Conservation (phyloP, 2,797 vertebrate genomes). For the Darevskia nairensis region DNA sequence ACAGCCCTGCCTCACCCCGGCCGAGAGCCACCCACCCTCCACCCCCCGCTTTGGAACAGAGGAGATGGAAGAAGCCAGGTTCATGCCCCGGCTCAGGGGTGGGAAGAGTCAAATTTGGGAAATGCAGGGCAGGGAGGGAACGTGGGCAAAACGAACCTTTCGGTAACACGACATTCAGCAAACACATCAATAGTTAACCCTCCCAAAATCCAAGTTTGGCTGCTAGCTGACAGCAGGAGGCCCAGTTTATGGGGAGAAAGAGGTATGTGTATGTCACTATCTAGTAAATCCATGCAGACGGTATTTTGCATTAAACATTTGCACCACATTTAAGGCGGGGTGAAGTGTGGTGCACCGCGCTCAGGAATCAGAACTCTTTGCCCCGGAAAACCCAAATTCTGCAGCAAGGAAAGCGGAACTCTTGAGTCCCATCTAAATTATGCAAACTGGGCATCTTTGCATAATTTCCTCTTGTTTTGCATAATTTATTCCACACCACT, state of each 20-base stretch:
- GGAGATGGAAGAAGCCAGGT: neutral
- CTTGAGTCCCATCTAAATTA: neutral
- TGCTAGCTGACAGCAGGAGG: neutral
- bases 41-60: neutral
- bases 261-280: neutral
- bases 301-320: neutral
- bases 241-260: neutral
- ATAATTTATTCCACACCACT: neutral
- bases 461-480: neutral
- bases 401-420: neutral
- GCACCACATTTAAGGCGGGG: neutral
- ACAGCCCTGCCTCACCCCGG: neutral
- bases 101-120: neutral
- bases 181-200: neutral
- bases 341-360: neutral
- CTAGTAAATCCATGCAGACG: neutral
- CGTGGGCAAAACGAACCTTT: neutral
- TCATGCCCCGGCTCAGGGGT: neutral
- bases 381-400: neutral
- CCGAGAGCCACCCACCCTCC: neutral
- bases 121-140: neutral
- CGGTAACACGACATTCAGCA: slow-evolving; percentile 9
- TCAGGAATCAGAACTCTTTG: neutral
- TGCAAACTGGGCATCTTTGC: neutral
- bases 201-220: neutral